Conservation (phyloP, 2,888 invertebrate genomes). For the Tenthredo distinguenda region DNA sequence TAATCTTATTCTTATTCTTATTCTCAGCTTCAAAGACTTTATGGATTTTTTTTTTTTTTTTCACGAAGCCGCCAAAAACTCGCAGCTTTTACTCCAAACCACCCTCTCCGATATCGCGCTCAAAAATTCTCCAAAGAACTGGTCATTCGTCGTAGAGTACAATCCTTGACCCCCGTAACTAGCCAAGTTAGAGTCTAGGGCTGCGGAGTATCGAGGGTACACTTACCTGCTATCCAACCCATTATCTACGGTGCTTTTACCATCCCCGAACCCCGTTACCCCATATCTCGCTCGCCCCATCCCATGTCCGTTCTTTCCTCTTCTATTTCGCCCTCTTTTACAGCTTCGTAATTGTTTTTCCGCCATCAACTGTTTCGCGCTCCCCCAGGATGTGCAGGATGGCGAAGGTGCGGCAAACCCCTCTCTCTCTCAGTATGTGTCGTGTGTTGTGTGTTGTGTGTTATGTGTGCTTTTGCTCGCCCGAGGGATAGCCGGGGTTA, state of each 20-base stretch:
- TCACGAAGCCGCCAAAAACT: too few species aligned
- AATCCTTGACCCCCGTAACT: conserved; percentile 1
- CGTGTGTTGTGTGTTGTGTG: not conserved
- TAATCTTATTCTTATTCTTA: not conserved
- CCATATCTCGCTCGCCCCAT: conserved; percentile 29
- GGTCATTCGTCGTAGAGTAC: not conserved
- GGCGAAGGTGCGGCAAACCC: not conserved
- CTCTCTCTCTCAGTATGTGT: not conserved
- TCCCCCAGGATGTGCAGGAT: conserved; percentile 46
- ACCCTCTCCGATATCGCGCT: not conserved
- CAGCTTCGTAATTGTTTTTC: conserved; percentile 56
- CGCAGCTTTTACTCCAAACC: not conserved
- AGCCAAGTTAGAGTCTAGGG: not conserved
- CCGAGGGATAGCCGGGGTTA: not conserved
- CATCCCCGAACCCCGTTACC: conserved; percentile 24
- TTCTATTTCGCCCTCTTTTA: conserved; percentile 46
- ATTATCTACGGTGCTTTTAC: conserved; percentile 53
- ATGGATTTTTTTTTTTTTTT: not conserved
- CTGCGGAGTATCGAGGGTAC: not conserved
- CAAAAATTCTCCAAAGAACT: not conserved
- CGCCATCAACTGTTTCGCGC: conserved; percentile 55
- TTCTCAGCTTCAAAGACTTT: not conserved
- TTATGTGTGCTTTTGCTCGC: not conserved
- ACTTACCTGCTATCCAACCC: conserved; percentile 49
- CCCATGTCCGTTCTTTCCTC: conserved; percentile 9